Percentiles rank a stretch among this genome's conserved stretches.
phyloP scores from a whole-genome alignment of 2,888 invertebrate genomes.

The Saturnia pavonia region DNA sequence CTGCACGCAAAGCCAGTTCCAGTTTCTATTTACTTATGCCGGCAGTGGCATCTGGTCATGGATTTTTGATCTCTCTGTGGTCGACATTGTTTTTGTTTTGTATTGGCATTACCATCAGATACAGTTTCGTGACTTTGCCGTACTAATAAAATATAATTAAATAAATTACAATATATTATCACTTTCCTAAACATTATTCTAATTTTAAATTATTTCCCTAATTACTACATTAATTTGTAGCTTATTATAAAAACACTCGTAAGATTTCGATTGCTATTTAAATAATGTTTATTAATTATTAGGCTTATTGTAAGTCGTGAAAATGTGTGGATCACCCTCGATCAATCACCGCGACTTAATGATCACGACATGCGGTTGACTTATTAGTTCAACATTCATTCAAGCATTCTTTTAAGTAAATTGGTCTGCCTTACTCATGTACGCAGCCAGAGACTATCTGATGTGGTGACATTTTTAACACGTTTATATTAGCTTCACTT shows the following conservation, averaged over 20 bases:
- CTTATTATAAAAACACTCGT: neutral
- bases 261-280: neutral
- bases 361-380: neutral
- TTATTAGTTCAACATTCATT: neutral
- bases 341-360: neutral
- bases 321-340: neutral
- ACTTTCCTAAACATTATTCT: neutral
- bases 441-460: neutral
- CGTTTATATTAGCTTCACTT: too few relatives aligned
- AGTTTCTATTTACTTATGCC: too few relatives aligned
- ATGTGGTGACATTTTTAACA: too few relatives aligned
- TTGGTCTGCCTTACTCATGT: neutral
- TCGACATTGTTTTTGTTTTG: too few relatives aligned
- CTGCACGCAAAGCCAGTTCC: too few relatives aligned
- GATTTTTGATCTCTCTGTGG: too few relatives aligned
- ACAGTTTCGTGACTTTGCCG: too few relatives aligned
- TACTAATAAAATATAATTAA: too few relatives aligned
- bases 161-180: neutral
- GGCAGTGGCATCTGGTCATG: too few relatives aligned
- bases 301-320: neutral
- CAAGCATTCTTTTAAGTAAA: neutral
- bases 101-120: too few relatives aligned
- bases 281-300: neutral
- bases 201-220: neutral
- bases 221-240: neutral